Base-by-base conservation (phyloP, 2,797 vertebrate genomes). In the Dromococcyx pavoninus region DNA sequence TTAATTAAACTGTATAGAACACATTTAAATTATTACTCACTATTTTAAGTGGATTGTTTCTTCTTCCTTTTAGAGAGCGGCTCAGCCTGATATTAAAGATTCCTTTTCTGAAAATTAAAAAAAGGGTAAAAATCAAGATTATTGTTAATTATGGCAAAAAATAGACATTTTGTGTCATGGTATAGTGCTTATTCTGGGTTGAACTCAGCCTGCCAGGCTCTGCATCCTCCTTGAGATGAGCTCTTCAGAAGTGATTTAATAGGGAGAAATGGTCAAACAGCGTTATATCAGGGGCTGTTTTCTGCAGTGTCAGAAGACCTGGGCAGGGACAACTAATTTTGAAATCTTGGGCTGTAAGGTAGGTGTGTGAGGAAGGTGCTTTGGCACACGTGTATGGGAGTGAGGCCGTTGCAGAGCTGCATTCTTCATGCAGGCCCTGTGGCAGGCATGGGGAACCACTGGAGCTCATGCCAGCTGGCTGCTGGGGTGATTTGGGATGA, bases 341-440 rank as follows among this genome's bases (percentile, higher is more conserved):
- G 41, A 60, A 82, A 19, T 14, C 48, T 21, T 65, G 41, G 13
- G 27, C 28, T 84, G 3, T n/a, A 33, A 57, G 44, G n/a, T 16
- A 1, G 19, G 41, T 35, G 43, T 17, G 28, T 39, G n/a, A 15
- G 66, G 65, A 76, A 46, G 33, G 23, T 27, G 10, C 33, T 90
- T 83, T 3, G 11, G 18, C 28, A 22, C 13, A 8, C 0, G 0
- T 7, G 25, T 6, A 3, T 19, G 65, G 27, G 66, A 66, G 22
- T 0, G 0, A 10, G 25, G 44, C 43, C 51, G 17, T 72, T 58
- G 66, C 73, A 21, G 54, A 72, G 70, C 37, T 57, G 43, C 5
- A 0, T 84, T 88, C 46, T 44, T 74, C 17, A 44, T 21, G n/a
- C 56, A 28, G 51, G 43, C n/a, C 48, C 65, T 67, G 17, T 9